These are phyloP conservation scores for Vanessa tameamea DNA, from an alignment of 1,140 invertebrate species.

Conservation along the genomic window DNA sequence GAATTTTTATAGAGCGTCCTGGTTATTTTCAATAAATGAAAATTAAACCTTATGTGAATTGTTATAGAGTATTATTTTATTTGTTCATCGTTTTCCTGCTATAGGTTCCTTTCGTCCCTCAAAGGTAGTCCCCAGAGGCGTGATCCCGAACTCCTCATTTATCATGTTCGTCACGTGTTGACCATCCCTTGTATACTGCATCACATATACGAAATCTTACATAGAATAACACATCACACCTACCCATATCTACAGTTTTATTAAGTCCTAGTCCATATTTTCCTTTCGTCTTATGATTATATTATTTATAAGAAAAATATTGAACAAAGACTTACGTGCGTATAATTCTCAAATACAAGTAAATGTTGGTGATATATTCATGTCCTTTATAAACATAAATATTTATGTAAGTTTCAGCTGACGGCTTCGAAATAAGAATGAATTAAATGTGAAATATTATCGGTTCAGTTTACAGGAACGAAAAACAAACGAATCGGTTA, in stretches of 20 bases:
- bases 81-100: constrained; percentile 35
- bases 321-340: constrained; percentile 35
- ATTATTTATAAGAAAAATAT: constrained; percentile 40
- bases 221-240: constrained; percentile 46
- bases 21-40: constrained; percentile 34
- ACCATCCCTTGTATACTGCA: constrained; percentile 73
- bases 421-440: background rate
- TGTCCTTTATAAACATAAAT: constrained; percentile 23
- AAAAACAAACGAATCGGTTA: background rate
- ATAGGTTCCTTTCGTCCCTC: constrained; percentile 58
- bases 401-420: background rate
- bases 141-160: constrained; percentile 73
- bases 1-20: constrained; percentile 59
- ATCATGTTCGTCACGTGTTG: constrained; percentile 77
- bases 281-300: constrained; percentile 27
- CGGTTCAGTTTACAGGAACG: background rate
- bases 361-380: constrained; percentile 16
- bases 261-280: constrained; percentile 33
- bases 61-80: constrained; percentile 44
- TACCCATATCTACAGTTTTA: constrained; percentile 42
- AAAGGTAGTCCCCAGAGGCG: constrained; percentile 67
- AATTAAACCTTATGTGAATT: constrained; percentile 43
- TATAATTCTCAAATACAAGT: constrained; percentile 17
- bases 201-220: constrained; percentile 63
- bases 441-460: background rate